Conservation (phyloP, 2,888 invertebrate genomes). For the Macrosiphum euphorbiae region DNA sequence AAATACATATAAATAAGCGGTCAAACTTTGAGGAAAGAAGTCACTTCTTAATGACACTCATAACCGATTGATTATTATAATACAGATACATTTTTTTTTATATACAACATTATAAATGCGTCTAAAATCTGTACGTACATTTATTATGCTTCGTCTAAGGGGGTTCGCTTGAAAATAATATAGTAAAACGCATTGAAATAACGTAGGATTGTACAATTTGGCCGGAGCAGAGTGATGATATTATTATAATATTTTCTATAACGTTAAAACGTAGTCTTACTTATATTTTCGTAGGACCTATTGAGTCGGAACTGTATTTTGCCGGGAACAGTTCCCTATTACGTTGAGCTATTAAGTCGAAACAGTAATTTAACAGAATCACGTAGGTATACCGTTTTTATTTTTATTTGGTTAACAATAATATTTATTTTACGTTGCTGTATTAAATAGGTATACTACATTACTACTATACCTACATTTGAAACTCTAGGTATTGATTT, state of each 20-base stretch:
- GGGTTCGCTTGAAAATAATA: background rate
- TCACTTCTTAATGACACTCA: background rate
- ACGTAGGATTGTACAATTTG: background rate
- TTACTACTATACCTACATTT: background rate
- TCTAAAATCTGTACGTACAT: background rate
- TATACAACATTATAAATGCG: background rate
- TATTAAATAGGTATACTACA: background rate
- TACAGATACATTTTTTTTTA: background rate
- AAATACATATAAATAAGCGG: background rate
- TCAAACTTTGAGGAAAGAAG: background rate
- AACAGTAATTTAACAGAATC: background rate
- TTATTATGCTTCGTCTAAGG: background rate
- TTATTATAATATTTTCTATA: background rate
- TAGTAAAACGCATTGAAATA: conserved; percentile 14
- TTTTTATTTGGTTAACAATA: background rate
- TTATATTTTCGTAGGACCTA: conserved; percentile 26
- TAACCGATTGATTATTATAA: background rate
- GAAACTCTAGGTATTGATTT: background rate
- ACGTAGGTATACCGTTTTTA: conserved; percentile 26
- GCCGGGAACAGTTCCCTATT: background rate
- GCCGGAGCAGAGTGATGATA: background rate
- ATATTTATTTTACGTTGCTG: background rate
- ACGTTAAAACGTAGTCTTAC: background rate
- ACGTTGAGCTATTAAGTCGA: too few species aligned
- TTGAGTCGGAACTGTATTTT: conserved; percentile 44